Percentiles rank a stretch among this genome's conserved stretches.
These are phyloP conservation scores for Polietes domitor DNA, from an alignment of 2,888 invertebrate species.

Conservation along the genomic window DNA sequence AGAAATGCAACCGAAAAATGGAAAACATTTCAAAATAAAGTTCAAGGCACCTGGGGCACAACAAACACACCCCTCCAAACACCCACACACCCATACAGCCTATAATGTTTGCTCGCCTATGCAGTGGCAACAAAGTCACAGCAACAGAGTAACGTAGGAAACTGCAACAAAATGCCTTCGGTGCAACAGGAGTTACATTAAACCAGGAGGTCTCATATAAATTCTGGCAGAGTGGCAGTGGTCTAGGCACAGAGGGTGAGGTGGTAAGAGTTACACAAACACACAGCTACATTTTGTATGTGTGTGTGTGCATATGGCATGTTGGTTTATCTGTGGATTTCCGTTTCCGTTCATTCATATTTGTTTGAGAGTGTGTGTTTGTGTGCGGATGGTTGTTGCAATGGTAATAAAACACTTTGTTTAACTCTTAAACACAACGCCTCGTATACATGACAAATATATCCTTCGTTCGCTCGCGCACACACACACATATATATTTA, in stretches of 20 bases:
- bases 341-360: constrained; percentile 46
- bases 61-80: constrained; percentile 21
- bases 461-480: background rate
- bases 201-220: constrained; percentile 17
- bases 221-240: background rate
- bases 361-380: background rate
- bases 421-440: constrained; percentile 44
- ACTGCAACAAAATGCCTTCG: constrained; percentile 32
- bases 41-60: constrained; percentile 42
- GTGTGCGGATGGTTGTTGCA: background rate
- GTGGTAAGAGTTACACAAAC: background rate
- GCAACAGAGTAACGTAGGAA: constrained; percentile 4
- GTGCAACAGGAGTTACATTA: constrained; percentile 31
- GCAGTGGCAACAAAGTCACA: constrained; percentile 39
- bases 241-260: background rate
- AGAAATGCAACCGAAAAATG: constrained; percentile 41
- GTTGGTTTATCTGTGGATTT: constrained; percentile 61
- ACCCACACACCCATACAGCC: background rate
- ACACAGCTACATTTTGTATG: background rate
- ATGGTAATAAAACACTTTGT: constrained; percentile 62
- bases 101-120: background rate
- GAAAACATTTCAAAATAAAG: constrained; percentile 40
- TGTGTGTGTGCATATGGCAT: too few species aligned
- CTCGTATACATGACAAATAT: background rate
- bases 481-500: constrained; percentile 23